Percentiles rank a stretch among this genome's conserved stretches.
Evolutionary conservation across 2,797 vertebrate genomes (phyloP).

Genomic region (Geotrypetes seraphini): DNA sequence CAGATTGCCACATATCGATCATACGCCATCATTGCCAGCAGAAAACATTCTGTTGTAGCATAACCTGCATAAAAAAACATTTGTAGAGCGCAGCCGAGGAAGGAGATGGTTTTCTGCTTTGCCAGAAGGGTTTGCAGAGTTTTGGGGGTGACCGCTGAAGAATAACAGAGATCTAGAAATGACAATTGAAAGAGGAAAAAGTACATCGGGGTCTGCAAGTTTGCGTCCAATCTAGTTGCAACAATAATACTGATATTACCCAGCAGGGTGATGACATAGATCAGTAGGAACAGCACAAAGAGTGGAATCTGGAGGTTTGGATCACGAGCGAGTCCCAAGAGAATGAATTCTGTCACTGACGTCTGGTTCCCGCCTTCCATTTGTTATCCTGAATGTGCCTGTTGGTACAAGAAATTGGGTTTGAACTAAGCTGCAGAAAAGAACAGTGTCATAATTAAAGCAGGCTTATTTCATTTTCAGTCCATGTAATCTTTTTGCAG

Average conservation of each 20-base stretch:
- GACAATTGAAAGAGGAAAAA: slow-evolving; percentile 36
- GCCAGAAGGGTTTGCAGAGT: slow-evolving; percentile 16
- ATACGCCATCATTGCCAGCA: slow-evolving; percentile 35
- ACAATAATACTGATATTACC: slow-evolving; percentile 23
- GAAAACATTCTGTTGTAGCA: slow-evolving; percentile 38
- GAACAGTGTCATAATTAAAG: too few relatives aligned
- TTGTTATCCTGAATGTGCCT: too few relatives aligned
- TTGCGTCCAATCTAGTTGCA: slow-evolving; percentile 10
- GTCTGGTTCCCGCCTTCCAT: slow-evolving; percentile 6
- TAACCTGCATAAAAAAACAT: slow-evolving; percentile 23
- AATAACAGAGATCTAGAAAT: slow-evolving; percentile 28
- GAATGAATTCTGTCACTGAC: slow-evolving; percentile 14
- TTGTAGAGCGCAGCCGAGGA: slow-evolving; percentile 15
- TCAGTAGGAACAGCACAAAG: slow-evolving; percentile 21
- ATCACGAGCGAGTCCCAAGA: slow-evolving; percentile 25
- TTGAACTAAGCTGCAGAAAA: too few relatives aligned
- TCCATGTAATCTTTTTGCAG: too few relatives aligned
- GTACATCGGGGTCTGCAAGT: slow-evolving; percentile 30
- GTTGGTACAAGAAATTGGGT: too few relatives aligned
- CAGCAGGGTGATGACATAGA: slow-evolving; percentile 18
- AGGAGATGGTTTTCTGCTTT: slow-evolving; percentile 9
- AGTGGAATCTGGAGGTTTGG: slow-evolving; percentile 7
- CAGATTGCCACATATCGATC: slow-evolving; percentile 36
- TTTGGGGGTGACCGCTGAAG: slow-evolving; percentile 28
- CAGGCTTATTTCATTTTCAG: too few relatives aligned